These are phyloP conservation scores for Leucophenga varia DNA, from an alignment of 1,140 invertebrate genomes.

Conservation along the genomic window DNA sequence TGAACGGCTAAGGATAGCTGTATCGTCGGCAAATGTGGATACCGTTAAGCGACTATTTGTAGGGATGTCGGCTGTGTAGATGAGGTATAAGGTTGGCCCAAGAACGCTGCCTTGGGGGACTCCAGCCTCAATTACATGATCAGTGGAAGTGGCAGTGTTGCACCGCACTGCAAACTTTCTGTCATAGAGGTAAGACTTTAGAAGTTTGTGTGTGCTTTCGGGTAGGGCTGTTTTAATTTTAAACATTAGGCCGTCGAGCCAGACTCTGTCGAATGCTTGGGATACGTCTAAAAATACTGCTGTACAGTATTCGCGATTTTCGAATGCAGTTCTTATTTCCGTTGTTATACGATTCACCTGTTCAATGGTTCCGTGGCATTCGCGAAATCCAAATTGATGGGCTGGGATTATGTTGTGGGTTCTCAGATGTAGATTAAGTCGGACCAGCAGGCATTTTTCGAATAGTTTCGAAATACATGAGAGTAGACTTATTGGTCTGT, in stretches of 20 bases:
- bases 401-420: background rate
- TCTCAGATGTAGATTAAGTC: background rate
- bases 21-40: conserved; percentile 33
- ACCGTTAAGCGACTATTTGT: background rate
- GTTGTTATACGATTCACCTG: too few relatives aligned
- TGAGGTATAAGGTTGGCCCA: conserved; percentile 14
- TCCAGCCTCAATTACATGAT: conserved; percentile 15
- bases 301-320: background rate
- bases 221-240: conserved; percentile 19
- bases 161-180: conserved; percentile 26
- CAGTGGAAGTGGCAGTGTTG: conserved; percentile 12
- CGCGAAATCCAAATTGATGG: background rate
- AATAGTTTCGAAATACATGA: conserved; percentile 35
- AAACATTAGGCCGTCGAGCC: conserved; percentile 21
- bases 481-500: conserved; percentile 47
- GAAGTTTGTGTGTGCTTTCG: conserved; percentile 10
- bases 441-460: conserved; percentile 13
- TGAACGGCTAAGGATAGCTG: conserved; percentile 11
- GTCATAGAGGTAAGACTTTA: conserved; percentile 27
- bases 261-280: too few relatives aligned
- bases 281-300: background rate
- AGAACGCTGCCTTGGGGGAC: conserved; percentile 32
- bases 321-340: background rate
- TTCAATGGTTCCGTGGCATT: background rate
- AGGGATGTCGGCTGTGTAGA: conserved; percentile 26